Evolutionary conservation across 2,113 vertebrate species (phyloP), one percentile per base, ranked within the genome.

Genomic region (Clarias magur): DNA sequence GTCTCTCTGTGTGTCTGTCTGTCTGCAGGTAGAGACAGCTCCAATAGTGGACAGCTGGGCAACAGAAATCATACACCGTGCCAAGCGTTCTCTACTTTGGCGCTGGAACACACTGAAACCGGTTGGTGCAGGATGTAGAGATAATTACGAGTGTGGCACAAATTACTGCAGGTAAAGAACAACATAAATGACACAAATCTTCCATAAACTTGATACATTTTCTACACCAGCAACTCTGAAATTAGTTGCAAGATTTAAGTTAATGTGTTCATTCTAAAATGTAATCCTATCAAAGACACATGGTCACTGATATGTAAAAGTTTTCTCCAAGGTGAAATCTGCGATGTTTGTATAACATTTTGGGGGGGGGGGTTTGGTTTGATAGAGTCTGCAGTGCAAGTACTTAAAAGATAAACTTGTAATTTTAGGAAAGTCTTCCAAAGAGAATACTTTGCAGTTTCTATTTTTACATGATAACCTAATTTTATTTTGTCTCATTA

Each of bases 41-140:
- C 93, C 95, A 5, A 48, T 95, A 15, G 82, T 86, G 21, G 85
- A 91, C 0, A 87, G 92, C 25, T 93, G 91, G 89, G 82, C 85
- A 78, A 82, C 72, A 0, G 92, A 88, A 42, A 86, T 96, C 86
- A 87, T 95, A 65, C 92, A 89, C 65, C 89, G 95, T 2, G 94
- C 95, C 42, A 95, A 94, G 60, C 92, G 95, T 8, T 95, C 95
- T 0, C 88, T 96, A 54, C 86, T 96, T 68, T 96, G 95, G 95
- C 92, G 95, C 30, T 96, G 95, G 95, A 95, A 95, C 93, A 94
- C 93, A n/a, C 87, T 95, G 89, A 95, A 95, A 85, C 93, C 95
- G 0, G 90, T 95, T 2, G 95, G 95, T 0, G 88, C 93, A 76
- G 93, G 93, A 92, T 95, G 95, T 88, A 93, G 94, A 86, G 93